phyloP scores from a whole-genome alignment of 2,797 vertebrate genomes.

The Tokudaia muenninki region DNA sequence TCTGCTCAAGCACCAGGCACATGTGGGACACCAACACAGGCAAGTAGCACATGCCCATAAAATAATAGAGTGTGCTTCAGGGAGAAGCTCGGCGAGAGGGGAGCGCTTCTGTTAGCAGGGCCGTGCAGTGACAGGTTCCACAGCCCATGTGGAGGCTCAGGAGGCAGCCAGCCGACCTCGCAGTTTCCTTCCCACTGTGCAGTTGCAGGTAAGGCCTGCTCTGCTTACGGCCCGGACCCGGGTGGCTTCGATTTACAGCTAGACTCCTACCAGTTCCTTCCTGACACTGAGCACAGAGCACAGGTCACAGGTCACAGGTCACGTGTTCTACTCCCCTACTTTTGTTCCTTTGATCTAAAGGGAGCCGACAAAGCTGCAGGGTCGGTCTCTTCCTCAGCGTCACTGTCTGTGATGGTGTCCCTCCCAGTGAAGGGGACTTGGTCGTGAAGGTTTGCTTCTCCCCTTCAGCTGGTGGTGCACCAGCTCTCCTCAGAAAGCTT shows the following conservation, averaged over 20 bases:
- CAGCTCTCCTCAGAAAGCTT: not conserved
- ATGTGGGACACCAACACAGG: not conserved
- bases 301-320: not conserved
- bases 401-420: not conserved
- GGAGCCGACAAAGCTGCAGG: not conserved
- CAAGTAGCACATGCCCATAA: not conserved
- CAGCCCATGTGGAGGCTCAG: too few species aligned
- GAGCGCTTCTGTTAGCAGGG: not conserved
- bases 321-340: not conserved
- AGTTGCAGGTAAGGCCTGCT: not conserved
- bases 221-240: too few species aligned
- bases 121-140: too few species aligned
- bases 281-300: not conserved
- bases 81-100: not conserved
- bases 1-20: not conserved
- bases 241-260: not conserved
- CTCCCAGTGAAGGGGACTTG: not conserved
- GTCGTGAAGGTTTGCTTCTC: not conserved
- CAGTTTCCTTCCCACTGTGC: not conserved
- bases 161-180: not conserved
- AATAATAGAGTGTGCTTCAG: not conserved
- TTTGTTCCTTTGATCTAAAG: not conserved
- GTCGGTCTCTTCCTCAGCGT: not conserved
- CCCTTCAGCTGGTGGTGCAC: not conserved
- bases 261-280: not conserved